phyloP scores from a whole-genome alignment of 2,113 vertebrate genomes.

The Hemiscyllium ocellatum region DNA sequence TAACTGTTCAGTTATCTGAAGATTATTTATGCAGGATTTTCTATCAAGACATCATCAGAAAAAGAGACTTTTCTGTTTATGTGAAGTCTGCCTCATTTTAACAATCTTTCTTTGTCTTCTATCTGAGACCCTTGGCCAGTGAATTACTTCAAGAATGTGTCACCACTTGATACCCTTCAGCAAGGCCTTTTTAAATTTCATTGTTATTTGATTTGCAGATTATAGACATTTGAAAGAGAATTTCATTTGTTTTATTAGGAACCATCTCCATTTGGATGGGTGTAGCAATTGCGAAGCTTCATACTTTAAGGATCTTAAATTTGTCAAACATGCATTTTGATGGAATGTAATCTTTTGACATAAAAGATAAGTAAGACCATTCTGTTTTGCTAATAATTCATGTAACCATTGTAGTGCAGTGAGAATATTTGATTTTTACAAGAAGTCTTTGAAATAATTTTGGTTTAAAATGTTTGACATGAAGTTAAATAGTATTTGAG shows the following conservation, averaged over 20 bases:
- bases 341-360: neutral
- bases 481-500: neutral
- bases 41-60: neutral
- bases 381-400: neutral
- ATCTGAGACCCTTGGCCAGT: neutral
- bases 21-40: neutral
- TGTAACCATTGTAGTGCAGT: neutral
- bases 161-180: neutral
- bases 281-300: conserved; percentile 1
- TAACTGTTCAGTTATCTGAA: neutral
- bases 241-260: conserved; percentile 25
- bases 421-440: neutral
- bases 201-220: neutral
- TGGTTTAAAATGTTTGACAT: neutral
- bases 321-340: neutral
- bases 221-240: neutral
- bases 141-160: neutral
- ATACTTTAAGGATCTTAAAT: neutral
- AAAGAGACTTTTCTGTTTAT: neutral
- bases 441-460: conserved; percentile 15
- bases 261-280: conserved; percentile 32
- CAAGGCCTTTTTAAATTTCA: neutral
- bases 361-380: neutral
- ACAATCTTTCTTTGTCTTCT: neutral
- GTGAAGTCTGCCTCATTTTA: neutral